Percentiles rank a stretch among this genome's conserved stretches.
These are phyloP conservation scores for Trichopria drosophilae DNA, from an alignment of 2,888 invertebrate species.

Conservation along the genomic window DNA sequence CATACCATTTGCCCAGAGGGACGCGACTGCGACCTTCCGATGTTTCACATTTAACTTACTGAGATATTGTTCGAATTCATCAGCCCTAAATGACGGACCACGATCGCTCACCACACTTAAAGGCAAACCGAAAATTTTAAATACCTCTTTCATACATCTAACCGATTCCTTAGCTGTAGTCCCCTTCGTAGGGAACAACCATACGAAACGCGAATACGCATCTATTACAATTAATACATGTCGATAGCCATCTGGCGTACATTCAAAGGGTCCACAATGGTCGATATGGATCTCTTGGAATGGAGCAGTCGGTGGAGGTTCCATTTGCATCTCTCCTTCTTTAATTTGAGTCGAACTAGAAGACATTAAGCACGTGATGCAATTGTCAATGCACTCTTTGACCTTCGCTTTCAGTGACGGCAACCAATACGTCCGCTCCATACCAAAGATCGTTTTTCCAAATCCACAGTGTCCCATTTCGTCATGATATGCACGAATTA, in stretches of 20 bases:
- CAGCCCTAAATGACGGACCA: too few relatives aligned
- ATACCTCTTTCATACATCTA: too few relatives aligned
- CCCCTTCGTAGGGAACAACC: slow-evolving; percentile 2
- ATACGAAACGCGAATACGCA: slow-evolving; percentile 8
- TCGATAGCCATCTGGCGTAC: slow-evolving; percentile 10
- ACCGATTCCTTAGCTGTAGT: background rate
- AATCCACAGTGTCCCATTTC: slow-evolving; percentile 17
- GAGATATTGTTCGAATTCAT: too few relatives aligned
- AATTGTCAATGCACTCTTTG: slow-evolving; percentile 24
- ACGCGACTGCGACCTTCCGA: slow-evolving; percentile 10
- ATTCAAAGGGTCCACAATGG: slow-evolving; percentile 19
- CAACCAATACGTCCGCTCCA: slow-evolving; percentile 25
- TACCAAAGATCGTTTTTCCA: slow-evolving; percentile 16
- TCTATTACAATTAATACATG: slow-evolving; percentile 14
- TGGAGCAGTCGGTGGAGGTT: slow-evolving; percentile 4
- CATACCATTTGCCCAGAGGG: too few relatives aligned
- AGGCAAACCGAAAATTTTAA: too few relatives aligned
- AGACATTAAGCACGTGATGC: slow-evolving; percentile 20
- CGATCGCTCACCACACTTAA: too few relatives aligned
- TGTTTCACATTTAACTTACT: too few relatives aligned
- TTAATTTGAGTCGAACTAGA: slow-evolving; percentile 9
- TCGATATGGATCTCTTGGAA: slow-evolving; percentile 20
- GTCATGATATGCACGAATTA: too few relatives aligned
- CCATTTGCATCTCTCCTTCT: slow-evolving; percentile 15
- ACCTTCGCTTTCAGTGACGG: too few relatives aligned